Percentiles rank a stretch among this genome's conserved stretches.
Evolutionary conservation across 2,113 vertebrate species (phyloP).

Genomic region (Collichthys lucidus): DNA sequence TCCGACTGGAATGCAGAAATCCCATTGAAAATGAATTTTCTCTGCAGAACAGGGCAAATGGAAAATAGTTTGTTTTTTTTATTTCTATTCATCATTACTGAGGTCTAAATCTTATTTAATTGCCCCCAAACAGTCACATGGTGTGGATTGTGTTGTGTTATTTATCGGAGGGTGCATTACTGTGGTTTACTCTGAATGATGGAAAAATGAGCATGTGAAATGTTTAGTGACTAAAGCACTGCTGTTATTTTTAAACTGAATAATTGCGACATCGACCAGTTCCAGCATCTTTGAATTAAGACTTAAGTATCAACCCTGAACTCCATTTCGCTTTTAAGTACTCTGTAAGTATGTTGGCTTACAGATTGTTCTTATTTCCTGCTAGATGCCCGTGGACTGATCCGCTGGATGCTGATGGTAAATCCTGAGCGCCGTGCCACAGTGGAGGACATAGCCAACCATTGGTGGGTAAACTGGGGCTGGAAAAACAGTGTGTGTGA

Average conservation of each 20-base stretch:
- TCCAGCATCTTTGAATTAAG: neutral
- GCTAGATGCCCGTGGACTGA: constrained; percentile 95
- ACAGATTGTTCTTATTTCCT: neutral
- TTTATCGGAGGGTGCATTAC: neutral
- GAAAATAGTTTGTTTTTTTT: neutral
- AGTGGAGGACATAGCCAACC: constrained; percentile 97
- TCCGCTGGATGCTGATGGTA: constrained; percentile 99
- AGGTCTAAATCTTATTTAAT: neutral
- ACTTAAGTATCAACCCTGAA: neutral
- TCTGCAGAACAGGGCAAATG: neutral
- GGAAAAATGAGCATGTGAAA: constrained; percentile 3
- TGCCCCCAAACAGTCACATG: neutral
- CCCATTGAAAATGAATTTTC: neutral
- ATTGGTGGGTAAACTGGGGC: constrained; percentile 99
- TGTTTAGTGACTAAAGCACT: neutral
- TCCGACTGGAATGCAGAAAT: neutral
- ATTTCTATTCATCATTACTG: neutral
- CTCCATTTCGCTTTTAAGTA: neutral
- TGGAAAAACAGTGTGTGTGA: constrained; percentile 97
- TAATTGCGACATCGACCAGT: neutral
- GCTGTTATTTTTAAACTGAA: neutral
- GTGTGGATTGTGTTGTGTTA: neutral
- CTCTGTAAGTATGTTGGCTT: neutral
- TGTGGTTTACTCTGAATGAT: constrained; percentile 22
- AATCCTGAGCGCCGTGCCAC: constrained; percentile 97